A percentile compares a stretch with the other conserved stretches of the same genome.
These are phyloP conservation scores for Zonotrichia leucophrys DNA, from an alignment of 2,113 vertebrate species.

Conservation along the genomic window DNA sequence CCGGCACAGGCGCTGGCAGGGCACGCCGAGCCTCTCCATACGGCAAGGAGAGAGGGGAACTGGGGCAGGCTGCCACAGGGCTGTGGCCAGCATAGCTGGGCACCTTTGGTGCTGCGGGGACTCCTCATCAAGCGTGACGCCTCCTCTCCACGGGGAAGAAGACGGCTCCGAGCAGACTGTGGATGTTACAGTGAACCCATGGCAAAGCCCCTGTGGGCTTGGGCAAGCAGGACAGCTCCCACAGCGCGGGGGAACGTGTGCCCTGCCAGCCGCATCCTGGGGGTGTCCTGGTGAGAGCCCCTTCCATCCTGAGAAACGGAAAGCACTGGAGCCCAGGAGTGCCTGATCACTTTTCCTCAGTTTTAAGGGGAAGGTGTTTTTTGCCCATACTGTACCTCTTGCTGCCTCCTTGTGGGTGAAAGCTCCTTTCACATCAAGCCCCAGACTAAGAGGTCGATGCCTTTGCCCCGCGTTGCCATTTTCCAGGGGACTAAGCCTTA, in stretches of 20 bases:
- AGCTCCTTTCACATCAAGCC: conserved; percentile 50
- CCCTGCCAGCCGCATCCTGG: neutral
- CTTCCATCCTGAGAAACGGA: neutral
- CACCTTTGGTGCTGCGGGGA: neutral
- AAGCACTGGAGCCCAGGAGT: conserved; percentile 55
- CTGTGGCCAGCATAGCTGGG: neutral
- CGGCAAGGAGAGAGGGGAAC: neutral
- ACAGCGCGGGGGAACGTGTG: fast-evolving
- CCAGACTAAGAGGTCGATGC: conserved; percentile 28
- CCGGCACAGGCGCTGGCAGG: neutral
- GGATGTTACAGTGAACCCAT: neutral
- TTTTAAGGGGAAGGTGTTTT: conserved; percentile 69
- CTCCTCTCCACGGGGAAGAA: neutral
- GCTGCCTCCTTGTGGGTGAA: conserved; percentile 54
- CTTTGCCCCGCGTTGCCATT: conserved; percentile 36
- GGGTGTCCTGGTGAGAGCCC: neutral
- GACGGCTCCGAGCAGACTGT: neutral
- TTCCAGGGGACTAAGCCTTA: conserved; percentile 72
- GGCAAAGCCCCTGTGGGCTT: neutral
- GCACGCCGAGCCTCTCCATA: neutral
- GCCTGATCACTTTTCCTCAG: conserved; percentile 50
- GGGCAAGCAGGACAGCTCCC: neutral
- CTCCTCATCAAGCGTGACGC: neutral
- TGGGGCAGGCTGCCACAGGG: neutral
- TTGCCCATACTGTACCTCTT: conserved; percentile 58